phyloP scores from a whole-genome alignment of 1,140 invertebrate species.

The Tetranychus urticae region DNA sequence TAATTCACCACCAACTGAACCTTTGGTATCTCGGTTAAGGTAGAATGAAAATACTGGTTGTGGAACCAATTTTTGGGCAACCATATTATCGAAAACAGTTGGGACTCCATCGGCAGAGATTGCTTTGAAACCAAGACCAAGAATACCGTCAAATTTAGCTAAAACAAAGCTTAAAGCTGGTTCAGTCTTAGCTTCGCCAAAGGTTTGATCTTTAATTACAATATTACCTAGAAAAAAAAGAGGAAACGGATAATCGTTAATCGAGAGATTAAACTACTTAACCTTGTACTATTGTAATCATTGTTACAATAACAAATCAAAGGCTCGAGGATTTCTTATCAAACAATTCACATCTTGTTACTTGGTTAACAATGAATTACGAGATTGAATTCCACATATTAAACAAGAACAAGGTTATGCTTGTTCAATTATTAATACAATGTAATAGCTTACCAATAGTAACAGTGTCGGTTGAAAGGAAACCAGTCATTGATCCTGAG shows the following conservation, averaged over 20 bases:
- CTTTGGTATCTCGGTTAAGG: slow-evolving; percentile 56
- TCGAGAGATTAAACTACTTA: too few relatives aligned
- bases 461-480: slow-evolving; percentile 40
- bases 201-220: slow-evolving; percentile 53
- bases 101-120: slow-evolving; percentile 69
- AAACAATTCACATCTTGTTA: too few relatives aligned
- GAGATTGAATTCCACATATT: too few relatives aligned
- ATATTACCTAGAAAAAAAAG: not conserved
- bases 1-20: slow-evolving; percentile 58
- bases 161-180: slow-evolving; percentile 43
- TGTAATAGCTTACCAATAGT: not conserved
- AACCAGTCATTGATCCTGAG: slow-evolving; percentile 80
- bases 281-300: too few relatives aligned
- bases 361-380: too few relatives aligned
- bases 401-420: too few relatives aligned
- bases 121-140: slow-evolving; percentile 68
- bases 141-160: slow-evolving; percentile 66
- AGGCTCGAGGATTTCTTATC: too few relatives aligned
- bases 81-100: slow-evolving; percentile 89
- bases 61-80: slow-evolving; percentile 50
- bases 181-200: slow-evolving; percentile 85
- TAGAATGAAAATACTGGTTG: slow-evolving; percentile 88
- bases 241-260: too few relatives aligned
- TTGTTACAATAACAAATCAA: too few relatives aligned
- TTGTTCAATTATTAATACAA: not conserved